phyloP scores from a whole-genome alignment of 2,797 vertebrate species.

The Eleutherodactylus coqui region DNA sequence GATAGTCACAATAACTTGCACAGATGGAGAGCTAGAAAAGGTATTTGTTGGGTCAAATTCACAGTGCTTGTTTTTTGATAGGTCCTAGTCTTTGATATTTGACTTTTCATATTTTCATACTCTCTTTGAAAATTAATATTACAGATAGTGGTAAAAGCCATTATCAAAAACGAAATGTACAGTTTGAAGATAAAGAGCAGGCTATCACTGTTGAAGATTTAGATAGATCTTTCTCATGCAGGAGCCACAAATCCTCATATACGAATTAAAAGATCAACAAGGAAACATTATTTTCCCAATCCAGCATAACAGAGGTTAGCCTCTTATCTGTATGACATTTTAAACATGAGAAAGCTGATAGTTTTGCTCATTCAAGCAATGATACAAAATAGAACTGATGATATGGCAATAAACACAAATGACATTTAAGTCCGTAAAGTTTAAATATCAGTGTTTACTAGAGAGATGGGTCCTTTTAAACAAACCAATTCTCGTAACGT shows the following conservation, averaged over 20 bases:
- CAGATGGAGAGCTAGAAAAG: not conserved
- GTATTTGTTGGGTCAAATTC: conserved; percentile 42
- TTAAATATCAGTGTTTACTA: conserved; percentile 48
- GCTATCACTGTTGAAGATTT: conserved; percentile 39
- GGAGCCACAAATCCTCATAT: conserved; percentile 35
- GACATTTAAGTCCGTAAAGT: conserved; percentile 36
- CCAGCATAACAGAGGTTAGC: conserved; percentile 39
- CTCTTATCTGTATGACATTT: conserved; percentile 54
- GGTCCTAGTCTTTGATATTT: conserved; percentile 34
- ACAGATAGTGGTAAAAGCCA: conserved; percentile 16
- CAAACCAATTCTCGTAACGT: no score
- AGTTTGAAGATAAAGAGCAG: conserved; percentile 50
- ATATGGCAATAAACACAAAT: conserved; percentile 44
- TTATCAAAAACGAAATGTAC: conserved; percentile 34
- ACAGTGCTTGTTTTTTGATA: conserved; percentile 26
- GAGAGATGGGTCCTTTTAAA: not conserved
- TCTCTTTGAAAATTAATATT: conserved; percentile 43
- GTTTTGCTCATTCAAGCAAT: conserved; percentile 40
- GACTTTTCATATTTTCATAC: conserved; percentile 47
- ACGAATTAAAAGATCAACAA: conserved; percentile 46
- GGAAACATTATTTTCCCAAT: conserved; percentile 47
- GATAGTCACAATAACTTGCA: not conserved
- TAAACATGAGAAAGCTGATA: conserved; percentile 46
- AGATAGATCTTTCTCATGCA: conserved; percentile 34
- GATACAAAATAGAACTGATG: conserved; percentile 33